Conservation (phyloP, 2,797 vertebrate genomes). For the Chloroceryle amazona region DNA sequence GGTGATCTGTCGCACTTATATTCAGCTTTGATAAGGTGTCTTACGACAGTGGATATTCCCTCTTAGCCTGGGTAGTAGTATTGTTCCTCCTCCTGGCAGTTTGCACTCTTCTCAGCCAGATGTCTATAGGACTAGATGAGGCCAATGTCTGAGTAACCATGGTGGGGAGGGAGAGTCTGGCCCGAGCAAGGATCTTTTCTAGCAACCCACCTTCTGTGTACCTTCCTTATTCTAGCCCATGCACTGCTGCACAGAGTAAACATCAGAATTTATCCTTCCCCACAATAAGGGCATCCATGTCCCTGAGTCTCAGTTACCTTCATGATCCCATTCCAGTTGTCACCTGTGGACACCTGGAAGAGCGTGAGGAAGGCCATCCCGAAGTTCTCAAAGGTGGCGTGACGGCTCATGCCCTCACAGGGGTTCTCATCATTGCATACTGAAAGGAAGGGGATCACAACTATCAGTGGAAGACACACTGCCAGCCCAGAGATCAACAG, state of each 20-base stretch:
- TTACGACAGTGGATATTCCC: background rate
- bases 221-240: background rate
- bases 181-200: background rate
- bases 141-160: background rate
- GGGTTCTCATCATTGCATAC: constrained; percentile 96
- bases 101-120: background rate
- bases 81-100: background rate
- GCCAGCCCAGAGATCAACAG: background rate
- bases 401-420: constrained; percentile 98
- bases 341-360: constrained; percentile 97
- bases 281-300: background rate
- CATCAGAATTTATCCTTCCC: background rate
- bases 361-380: constrained; percentile 99
- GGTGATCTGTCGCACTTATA: background rate
- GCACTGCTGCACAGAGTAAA: background rate
- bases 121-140: background rate
- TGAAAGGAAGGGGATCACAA: constrained; percentile 49
- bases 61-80: background rate
- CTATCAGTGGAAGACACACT: background rate
- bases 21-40: background rate
- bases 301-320: constrained; percentile 86
- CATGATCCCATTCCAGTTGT: constrained; percentile 99
- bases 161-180: background rate
- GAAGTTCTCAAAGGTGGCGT: constrained; percentile 98
- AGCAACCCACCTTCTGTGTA: background rate